These are phyloP conservation scores for Ophiodon elongatus DNA, from an alignment of 2,113 vertebrate species.

Conservation along the genomic window DNA sequence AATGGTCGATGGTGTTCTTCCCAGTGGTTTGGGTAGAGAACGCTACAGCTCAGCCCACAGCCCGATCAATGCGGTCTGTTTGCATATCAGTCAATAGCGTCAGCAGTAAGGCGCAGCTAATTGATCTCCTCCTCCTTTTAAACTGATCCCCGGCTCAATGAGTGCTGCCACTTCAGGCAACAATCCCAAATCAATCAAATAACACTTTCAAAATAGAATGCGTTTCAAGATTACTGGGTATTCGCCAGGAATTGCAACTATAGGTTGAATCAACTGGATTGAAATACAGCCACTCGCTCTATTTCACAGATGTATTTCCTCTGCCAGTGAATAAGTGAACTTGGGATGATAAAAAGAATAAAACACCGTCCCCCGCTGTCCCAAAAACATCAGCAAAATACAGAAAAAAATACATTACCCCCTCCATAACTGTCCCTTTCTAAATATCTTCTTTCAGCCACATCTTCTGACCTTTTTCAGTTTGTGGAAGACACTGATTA, in stretches of 20 bases:
- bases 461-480: background rate
- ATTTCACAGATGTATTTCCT: background rate
- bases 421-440: background rate
- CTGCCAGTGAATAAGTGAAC: background rate
- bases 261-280: background rate
- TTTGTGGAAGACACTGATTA: background rate
- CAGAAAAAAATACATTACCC: background rate
- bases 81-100: conserved; percentile 71
- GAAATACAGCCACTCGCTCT: background rate
- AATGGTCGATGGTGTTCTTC: conserved; percentile 39
- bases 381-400: background rate
- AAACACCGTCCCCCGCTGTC: background rate
- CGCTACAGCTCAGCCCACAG: conserved; percentile 29
- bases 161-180: conserved; percentile 44
- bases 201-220: conserved; percentile 22
- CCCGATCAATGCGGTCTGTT: conserved; percentile 68
- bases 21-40: conserved; percentile 54
- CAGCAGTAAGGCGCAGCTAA: conserved; percentile 66
- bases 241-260: background rate
- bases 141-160: conserved; percentile 53
- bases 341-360: background rate
- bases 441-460: background rate
- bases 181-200: conserved; percentile 46
- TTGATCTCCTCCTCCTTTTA: conserved; percentile 70
- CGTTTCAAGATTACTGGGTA: background rate